These are phyloP conservation scores for Hetaerina titia DNA, from an alignment of 2,888 invertebrate species.

Conservation along the genomic window DNA sequence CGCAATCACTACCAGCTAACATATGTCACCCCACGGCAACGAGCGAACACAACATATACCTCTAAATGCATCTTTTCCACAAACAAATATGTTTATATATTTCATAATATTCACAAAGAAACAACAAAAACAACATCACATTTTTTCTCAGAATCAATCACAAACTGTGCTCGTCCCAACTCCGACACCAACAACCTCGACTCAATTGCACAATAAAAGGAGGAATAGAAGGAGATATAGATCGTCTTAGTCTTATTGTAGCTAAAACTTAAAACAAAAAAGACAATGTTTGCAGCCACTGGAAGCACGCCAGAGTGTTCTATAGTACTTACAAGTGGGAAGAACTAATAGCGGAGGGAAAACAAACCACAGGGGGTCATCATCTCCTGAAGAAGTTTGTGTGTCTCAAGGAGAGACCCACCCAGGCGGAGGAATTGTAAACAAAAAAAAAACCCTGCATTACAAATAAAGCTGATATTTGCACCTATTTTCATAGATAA, in stretches of 20 bases:
- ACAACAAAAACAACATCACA: constrained; percentile 54
- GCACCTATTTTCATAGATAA: background rate
- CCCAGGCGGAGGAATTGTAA: background rate
- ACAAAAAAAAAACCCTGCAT: constrained; percentile 15
- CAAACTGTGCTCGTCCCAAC: constrained; percentile 42
- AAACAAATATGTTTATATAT: background rate
- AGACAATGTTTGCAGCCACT: background rate
- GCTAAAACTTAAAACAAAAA: background rate
- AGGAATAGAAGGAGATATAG: background rate
- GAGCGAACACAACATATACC: constrained; percentile 38
- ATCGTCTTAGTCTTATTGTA: background rate
- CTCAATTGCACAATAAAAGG: constrained; percentile 32
- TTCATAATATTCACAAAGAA: constrained; percentile 39
- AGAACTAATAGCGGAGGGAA: background rate
- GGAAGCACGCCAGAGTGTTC: background rate
- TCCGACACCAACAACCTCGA: constrained; percentile 58
- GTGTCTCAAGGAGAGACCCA: background rate
- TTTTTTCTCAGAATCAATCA: constrained; percentile 47
- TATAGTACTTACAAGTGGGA: background rate
- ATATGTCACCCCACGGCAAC: background rate
- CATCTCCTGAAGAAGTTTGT: background rate
- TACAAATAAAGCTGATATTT: constrained; percentile 33
- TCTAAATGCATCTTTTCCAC: constrained; percentile 30
- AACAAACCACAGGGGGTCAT: background rate
- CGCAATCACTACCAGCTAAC: constrained; percentile 42